Conservation (phyloP, 2,888 invertebrate genomes). For the Tanypteryx hageni region DNA sequence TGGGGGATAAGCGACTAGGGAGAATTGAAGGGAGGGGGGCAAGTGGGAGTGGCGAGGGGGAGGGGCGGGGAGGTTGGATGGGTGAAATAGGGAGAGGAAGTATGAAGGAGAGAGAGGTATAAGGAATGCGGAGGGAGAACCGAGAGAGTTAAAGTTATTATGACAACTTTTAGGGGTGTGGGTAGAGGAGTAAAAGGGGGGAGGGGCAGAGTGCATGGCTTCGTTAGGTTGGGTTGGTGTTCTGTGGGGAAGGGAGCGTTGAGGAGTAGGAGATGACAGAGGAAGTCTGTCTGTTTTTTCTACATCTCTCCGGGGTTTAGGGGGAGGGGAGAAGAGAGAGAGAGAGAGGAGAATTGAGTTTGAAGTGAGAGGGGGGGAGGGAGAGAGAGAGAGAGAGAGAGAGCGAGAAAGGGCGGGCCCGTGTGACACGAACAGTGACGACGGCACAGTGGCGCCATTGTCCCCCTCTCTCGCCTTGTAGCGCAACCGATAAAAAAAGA, state of each 20-base stretch:
- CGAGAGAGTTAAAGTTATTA: conserved; percentile 54
- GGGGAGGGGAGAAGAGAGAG: not conserved
- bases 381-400: not conserved
- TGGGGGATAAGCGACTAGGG: not conserved
- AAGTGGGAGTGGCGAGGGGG: not conserved
- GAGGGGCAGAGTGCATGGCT: conserved; percentile 12
- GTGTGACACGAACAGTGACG: conserved; percentile 64
- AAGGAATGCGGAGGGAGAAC: not conserved
- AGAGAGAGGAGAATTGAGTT: not conserved
- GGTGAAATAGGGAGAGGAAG: not conserved
- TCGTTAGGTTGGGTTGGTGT: not conserved
- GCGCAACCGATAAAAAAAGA: conserved; percentile 49
- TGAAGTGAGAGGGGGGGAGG: no score
- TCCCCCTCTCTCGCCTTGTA: conserved; percentile 45
- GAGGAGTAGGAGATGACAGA: not conserved
- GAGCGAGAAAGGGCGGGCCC: conserved; percentile 60
- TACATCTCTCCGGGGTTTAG: conserved; percentile 41
- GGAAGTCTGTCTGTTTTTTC: conserved; percentile 30
- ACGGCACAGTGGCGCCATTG: conserved; percentile 64
- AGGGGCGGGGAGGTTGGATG: not conserved
- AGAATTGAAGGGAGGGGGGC: not conserved
- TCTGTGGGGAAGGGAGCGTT: not conserved
- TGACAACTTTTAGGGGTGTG: conserved; percentile 48
- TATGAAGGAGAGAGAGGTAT: not conserved
- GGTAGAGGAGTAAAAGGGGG: not conserved